Percentiles rank a stretch among this genome's conserved stretches.
phyloP scores from a whole-genome alignment of 2,797 vertebrate genomes.

The Coilia nasus region DNA sequence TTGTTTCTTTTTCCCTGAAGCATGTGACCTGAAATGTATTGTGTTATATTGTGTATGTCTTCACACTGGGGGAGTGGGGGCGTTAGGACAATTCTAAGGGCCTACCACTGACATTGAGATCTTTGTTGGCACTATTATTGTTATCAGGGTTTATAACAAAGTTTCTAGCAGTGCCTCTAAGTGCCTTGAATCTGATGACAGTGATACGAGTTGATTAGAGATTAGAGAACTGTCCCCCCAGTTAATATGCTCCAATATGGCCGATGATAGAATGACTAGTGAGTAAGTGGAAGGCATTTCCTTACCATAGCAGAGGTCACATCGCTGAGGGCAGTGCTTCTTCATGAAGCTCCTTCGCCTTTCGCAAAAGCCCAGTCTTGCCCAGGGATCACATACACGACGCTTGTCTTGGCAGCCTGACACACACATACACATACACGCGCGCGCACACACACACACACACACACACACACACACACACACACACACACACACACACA shows the following conservation, averaged over 20 bases:
- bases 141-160: too few species aligned
- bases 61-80: too few species aligned
- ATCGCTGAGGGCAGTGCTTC: slow-evolving; percentile 78
- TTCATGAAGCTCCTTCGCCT: slow-evolving; percentile 78
- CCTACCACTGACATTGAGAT: too few species aligned
- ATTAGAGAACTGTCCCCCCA: too few species aligned
- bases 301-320: slow-evolving; percentile 77
- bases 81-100: too few species aligned
- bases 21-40: not conserved
- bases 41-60: not conserved
- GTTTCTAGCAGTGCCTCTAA: too few species aligned
- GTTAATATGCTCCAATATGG: too few species aligned
- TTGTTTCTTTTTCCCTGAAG: not conserved
- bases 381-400: slow-evolving; percentile 78
- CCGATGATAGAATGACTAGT: too few species aligned
- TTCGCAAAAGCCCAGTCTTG: slow-evolving; percentile 77
- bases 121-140: too few species aligned
- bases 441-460: slow-evolving; percentile 20
- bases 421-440: slow-evolving; percentile 13
- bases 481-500: not conserved
- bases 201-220: too few species aligned
- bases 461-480: slow-evolving; percentile 8
- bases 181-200: too few species aligned
- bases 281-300: not conserved
- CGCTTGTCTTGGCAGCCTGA: slow-evolving; percentile 80